phyloP scores from a whole-genome alignment of 2,888 invertebrate genomes.

The Hipparchia semele region DNA sequence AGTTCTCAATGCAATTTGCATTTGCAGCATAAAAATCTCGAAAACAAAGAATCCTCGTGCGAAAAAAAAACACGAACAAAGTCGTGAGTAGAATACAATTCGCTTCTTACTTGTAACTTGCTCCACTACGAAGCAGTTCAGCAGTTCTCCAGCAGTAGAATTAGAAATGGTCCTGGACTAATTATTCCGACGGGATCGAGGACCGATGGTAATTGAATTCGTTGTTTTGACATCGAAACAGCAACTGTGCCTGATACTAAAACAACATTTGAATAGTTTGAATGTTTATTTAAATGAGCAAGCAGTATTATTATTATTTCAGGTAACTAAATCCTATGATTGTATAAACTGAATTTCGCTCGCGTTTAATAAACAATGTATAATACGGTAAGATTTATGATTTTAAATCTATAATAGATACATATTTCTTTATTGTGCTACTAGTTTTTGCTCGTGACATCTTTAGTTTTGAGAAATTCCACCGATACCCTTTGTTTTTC shows the following conservation, averaged over 20 bases:
- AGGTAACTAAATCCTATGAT: not conserved
- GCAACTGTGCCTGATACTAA: not conserved
- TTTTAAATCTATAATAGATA: no score
- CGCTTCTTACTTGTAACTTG: constrained; percentile 24
- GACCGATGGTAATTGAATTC: constrained; percentile 40
- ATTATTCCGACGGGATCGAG: constrained; percentile 40
- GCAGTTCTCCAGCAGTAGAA: constrained; percentile 27
- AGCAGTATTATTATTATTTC: no score
- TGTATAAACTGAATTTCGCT: not conserved
- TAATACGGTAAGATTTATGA: no score
- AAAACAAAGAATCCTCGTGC: no score
- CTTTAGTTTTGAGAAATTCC: no score
- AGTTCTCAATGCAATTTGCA: no score
- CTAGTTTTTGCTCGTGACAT: no score
- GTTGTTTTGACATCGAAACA: constrained; percentile 45
- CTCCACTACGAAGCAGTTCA: constrained; percentile 14
- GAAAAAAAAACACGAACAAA: no score
- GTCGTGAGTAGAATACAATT: not conserved
- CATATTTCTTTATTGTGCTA: no score
- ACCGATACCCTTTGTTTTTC: no score
- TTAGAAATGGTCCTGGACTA: constrained; percentile 37
- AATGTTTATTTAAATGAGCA: not conserved
- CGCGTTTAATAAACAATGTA: no score
- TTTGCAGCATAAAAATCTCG: no score
- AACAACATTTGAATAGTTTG: not conserved